Evolutionary conservation across 2,888 invertebrate species (phyloP).

Genomic region (Diarsia mendica): DNA sequence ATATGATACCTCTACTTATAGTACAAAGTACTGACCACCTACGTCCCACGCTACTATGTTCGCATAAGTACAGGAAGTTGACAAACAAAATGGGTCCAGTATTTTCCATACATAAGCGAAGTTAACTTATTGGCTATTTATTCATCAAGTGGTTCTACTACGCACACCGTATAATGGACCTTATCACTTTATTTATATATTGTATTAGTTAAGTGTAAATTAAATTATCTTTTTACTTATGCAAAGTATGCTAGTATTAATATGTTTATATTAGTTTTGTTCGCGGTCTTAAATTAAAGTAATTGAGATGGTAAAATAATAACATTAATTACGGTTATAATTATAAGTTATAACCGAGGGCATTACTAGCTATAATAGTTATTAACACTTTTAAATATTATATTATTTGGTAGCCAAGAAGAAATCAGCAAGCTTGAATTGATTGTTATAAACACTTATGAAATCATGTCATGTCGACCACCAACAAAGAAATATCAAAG

Average conservation of each 20-base stretch:
- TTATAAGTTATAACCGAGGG: too few relatives aligned
- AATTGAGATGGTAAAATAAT: background rate
- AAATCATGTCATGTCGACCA: background rate
- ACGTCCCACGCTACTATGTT: conserved; percentile 16
- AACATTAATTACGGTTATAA: background rate
- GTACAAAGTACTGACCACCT: conserved; percentile 10
- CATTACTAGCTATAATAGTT: background rate
- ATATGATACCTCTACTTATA: background rate
- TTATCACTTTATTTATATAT: conserved; percentile 21
- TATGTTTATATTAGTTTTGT: background rate
- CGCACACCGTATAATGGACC: conserved; percentile 46
- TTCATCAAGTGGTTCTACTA: conserved; percentile 43
- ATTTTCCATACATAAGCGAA: conserved; percentile 50
- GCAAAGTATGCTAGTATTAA: background rate
- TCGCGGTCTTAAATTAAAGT: background rate
- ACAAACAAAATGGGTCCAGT: conserved; percentile 38
- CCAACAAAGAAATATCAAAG: too few relatives aligned
- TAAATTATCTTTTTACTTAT: conserved; percentile 10
- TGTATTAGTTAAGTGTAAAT: conserved; percentile 29
- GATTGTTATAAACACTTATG: background rate
- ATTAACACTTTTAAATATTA: background rate
- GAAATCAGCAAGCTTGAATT: conserved; percentile 1
- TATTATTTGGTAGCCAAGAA: background rate
- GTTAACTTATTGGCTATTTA: conserved; percentile 53
- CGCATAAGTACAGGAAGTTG: conserved; percentile 44